Percentiles rank a stretch among this genome's conserved stretches.
These are phyloP conservation scores for Anguilla marmorata DNA, from an alignment of 2,797 vertebrate species.

Conservation along the genomic window DNA sequence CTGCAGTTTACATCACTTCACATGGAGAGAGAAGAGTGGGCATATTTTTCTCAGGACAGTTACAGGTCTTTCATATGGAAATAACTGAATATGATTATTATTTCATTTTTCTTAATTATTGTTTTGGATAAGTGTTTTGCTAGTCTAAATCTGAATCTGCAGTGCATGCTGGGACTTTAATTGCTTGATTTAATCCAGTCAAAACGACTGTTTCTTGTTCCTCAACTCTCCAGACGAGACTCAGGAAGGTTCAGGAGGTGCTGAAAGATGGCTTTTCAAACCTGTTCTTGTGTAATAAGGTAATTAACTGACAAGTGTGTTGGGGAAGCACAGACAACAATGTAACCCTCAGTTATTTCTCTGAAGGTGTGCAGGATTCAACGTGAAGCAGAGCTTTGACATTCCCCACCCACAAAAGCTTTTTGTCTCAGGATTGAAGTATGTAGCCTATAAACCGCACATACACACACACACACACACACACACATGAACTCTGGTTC, in stretches of 20 bases:
- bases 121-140: not conserved
- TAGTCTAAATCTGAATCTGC: not conserved
- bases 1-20: slow-evolving; percentile 56
- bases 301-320: slow-evolving; percentile 58
- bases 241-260: slow-evolving; percentile 46
- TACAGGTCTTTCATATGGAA: slow-evolving; percentile 50
- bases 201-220: slow-evolving; percentile 32
- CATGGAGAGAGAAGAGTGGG: slow-evolving; percentile 34
- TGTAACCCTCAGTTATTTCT: slow-evolving; percentile 64
- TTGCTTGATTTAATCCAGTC: not conserved
- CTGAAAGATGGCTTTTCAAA: slow-evolving; percentile 56
- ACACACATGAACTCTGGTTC: not conserved
- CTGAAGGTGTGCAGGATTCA: slow-evolving; percentile 59
- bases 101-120: slow-evolving; percentile 55
- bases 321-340: slow-evolving; percentile 58
- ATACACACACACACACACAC: slow-evolving; percentile 2
- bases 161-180: not conserved
- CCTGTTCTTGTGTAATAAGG: slow-evolving; percentile 55
- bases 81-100: slow-evolving; percentile 51
- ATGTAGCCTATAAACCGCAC: slow-evolving; percentile 39
- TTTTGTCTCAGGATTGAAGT: slow-evolving; percentile 38
- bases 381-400: slow-evolving; percentile 59
- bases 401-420: slow-evolving; percentile 48
- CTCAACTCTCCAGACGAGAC: slow-evolving; percentile 45
- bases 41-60: slow-evolving; percentile 43